Percentiles rank a stretch among this genome's conserved stretches.
Evolutionary conservation across 35 echinoderm and acorn worm species (phyloP).

Genomic region (Ophiothrix spiculata): DNA sequence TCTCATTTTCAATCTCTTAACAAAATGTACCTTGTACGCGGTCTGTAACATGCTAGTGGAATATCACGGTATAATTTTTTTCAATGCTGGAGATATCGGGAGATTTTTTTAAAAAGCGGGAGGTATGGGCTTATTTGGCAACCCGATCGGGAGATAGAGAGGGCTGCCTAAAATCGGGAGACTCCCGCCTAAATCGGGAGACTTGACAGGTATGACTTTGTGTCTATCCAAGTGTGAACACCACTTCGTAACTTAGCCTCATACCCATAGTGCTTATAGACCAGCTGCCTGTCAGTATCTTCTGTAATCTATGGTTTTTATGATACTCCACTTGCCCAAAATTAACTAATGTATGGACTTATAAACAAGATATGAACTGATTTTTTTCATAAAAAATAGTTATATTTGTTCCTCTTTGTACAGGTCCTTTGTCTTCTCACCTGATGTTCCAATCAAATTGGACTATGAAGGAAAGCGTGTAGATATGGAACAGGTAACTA

Average conservation of each 20-base stretch:
- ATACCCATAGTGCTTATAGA: background rate
- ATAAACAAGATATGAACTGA: background rate
- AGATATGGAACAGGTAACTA: slow-evolving; percentile 85
- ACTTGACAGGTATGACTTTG: background rate
- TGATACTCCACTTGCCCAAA: no score
- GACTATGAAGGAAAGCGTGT: slow-evolving; percentile 96
- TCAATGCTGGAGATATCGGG: no score
- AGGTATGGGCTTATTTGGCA: no score
- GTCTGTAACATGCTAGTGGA: no score
- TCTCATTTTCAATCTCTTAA: no score
- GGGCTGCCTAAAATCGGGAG: no score
- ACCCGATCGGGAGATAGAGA: no score
- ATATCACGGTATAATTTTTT: background rate
- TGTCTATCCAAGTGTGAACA: background rate
- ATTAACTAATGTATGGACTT: no score
- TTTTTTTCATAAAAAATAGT: background rate
- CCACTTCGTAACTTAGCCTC: background rate
- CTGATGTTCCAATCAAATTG: slow-evolving; percentile 86
- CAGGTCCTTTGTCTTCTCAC: slow-evolving; percentile 97
- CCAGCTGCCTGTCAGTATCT: background rate
- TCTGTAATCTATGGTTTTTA: no score
- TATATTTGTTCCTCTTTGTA: slow-evolving; percentile 3
- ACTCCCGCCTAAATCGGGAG: no score
- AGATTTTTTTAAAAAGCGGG: no score
- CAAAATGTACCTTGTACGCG: no score